phyloP scores from a whole-genome alignment of 2,113 vertebrate species.

The Cranoglanis bouderius region DNA sequence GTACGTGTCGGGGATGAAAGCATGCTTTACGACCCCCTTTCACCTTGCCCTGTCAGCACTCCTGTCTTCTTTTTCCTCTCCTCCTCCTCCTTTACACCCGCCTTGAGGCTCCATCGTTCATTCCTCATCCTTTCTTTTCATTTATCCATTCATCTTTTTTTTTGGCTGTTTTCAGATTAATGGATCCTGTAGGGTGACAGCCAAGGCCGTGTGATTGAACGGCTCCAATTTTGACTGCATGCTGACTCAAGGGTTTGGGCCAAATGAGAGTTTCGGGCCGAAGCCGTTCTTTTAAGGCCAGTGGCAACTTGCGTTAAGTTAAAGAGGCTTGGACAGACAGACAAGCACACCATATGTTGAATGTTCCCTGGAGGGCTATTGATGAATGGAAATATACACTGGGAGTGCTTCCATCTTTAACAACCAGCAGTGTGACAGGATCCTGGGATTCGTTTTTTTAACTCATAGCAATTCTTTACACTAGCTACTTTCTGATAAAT shows the following conservation, averaged over 20 bases:
- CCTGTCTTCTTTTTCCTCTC: slow-evolving; percentile 21
- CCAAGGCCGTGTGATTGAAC: not conserved
- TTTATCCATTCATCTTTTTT: slow-evolving; percentile 17
- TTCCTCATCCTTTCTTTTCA: slow-evolving; percentile 1
- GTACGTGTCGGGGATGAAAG: slow-evolving; percentile 50
- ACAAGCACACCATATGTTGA: slow-evolving; percentile 40
- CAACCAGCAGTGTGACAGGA: not conserved
- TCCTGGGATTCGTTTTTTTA: slow-evolving; percentile 26
- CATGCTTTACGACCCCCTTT: slow-evolving; percentile 42
- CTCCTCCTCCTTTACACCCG: slow-evolving; percentile 8
- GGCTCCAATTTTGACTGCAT: not conserved
- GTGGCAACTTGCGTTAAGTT: slow-evolving; percentile 1
- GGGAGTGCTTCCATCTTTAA: not conserved
- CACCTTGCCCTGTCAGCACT: slow-evolving; percentile 46
- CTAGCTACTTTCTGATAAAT: not conserved
- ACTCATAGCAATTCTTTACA: not conserved
- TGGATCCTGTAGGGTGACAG: not conserved
- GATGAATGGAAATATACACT: slow-evolving; percentile 40
- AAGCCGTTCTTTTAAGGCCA: slow-evolving; percentile 19
- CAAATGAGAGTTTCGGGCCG: not conserved
- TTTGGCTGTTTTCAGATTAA: not conserved
- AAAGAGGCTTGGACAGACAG: not conserved
- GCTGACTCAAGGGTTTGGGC: not conserved
- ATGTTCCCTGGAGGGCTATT: not conserved
- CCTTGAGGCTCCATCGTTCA: slow-evolving; percentile 23